Evolutionary conservation across 2,888 invertebrate genomes (phyloP), one percentile per base, ranked within the genome.

Genomic region (Melanostoma mellinum): DNA sequence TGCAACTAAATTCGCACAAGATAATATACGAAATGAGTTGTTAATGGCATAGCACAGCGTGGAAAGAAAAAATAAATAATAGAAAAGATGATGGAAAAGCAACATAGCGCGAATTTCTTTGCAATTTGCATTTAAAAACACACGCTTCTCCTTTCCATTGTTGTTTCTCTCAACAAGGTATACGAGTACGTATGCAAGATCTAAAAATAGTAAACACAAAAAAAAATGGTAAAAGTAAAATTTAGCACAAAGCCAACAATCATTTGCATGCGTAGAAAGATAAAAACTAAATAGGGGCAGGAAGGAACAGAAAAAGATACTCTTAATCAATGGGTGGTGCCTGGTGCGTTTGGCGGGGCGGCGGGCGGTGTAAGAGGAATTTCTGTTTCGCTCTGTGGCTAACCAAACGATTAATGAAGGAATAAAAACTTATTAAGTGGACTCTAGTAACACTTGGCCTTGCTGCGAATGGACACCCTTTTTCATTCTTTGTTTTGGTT

Each of bases 1-100:
- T 79, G 61, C 74, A 75, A 75, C 84, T 71, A 79, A 79, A 56
- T 79, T 75, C 61, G 35, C 75, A 75, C 71, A 55, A 79, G 74
- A 84, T 84, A 75, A 74, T 38, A 42, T 48, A 67, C 38, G 10
- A 58, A 67, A 67, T 67, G 61, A 44, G 75, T 42, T 71, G 63
- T 53, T 60, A 60, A 61, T 55, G 38, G 73, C 55, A 63, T 44
- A 33, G 55, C 52, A 53, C 20, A 20, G 20, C 20, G 20, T 20
- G 20, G 20, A 20, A 53, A 38, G 55, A 20, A 60, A 36, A 58
- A 20, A 50, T 63, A 20, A 38, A n/a, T 6, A 10, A 33, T 32
- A 52, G 8, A 46, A 9, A 40, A 38, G 20, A 33, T 10, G 52
- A 53, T 60, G 40, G 6, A 40, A 68, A 32, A 65, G 44, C 44